Percentiles rank a stretch among this genome's conserved stretches.
Conservation (phyloP, 2,888 invertebrate genomes). For the Leucophora obtusa region DNA sequence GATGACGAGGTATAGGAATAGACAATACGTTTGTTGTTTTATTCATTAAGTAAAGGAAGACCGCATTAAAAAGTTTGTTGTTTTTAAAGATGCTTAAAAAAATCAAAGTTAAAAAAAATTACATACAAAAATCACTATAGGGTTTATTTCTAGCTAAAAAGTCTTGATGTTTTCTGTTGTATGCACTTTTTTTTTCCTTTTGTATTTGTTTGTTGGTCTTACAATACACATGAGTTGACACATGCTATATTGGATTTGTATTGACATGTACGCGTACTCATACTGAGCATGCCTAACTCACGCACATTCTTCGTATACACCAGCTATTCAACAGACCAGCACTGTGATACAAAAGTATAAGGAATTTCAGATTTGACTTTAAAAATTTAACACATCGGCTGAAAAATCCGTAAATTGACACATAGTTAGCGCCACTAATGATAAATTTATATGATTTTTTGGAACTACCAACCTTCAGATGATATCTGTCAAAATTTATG, state of each 20-base stretch:
- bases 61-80: slow-evolving; percentile 47
- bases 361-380: not conserved
- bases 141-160: slow-evolving; percentile 1
- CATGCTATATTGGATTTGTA: slow-evolving; percentile 66
- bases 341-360: not conserved
- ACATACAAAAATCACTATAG: slow-evolving; percentile 25
- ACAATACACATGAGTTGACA: slow-evolving; percentile 65
- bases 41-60: slow-evolving; percentile 62
- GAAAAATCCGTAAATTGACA: no score
- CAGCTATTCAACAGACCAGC: not conserved
- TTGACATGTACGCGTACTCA: slow-evolving; percentile 67
- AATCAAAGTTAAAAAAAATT: slow-evolving; percentile 8
- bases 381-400: no score
- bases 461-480: no score
- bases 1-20: slow-evolving; percentile 52
- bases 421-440: no score
- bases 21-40: slow-evolving; percentile 64
- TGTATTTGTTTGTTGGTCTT: slow-evolving; percentile 13
- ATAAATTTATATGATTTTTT: no score
- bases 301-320: slow-evolving; percentile 54
- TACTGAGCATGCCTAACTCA: slow-evolving; percentile 63
- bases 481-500: no score
- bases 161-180: slow-evolving; percentile 6
- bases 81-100: slow-evolving; percentile 40
- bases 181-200: not conserved